phyloP scores from a whole-genome alignment of 2,888 invertebrate species.

The Agrochola litura region DNA sequence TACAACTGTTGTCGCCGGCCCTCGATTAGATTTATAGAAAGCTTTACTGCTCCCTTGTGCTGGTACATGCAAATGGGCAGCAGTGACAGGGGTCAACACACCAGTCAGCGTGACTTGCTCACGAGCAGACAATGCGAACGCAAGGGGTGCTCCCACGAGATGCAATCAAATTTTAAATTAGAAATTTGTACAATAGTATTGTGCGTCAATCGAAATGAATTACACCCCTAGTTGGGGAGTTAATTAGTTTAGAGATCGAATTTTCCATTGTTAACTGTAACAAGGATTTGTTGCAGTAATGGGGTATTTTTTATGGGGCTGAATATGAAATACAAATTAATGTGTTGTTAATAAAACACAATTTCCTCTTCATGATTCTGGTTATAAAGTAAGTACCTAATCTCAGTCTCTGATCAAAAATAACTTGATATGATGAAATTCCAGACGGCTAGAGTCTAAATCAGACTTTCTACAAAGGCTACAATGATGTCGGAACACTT shows the following conservation, averaged over 20 bases:
- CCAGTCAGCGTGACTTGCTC: slow-evolving; percentile 62
- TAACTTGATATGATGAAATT: slow-evolving; percentile 32
- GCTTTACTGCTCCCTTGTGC: slow-evolving; percentile 75
- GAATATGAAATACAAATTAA: slow-evolving; percentile 47
- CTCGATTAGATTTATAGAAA: slow-evolving; percentile 78
- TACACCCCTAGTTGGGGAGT: slow-evolving; percentile 71
- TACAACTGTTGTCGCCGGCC: slow-evolving; percentile 73
- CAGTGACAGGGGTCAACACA: slow-evolving; percentile 68
- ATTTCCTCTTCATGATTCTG: background rate
- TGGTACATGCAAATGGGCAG: slow-evolving; percentile 69
- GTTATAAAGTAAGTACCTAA: background rate
- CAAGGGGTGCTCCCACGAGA: slow-evolving; percentile 61
- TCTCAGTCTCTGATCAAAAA: slow-evolving; percentile 14
- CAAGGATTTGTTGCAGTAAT: slow-evolving; percentile 51
- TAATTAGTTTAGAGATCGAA: slow-evolving; percentile 74
- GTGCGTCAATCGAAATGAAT: slow-evolving; percentile 73
- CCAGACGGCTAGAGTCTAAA: slow-evolving; percentile 12
- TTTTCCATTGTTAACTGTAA: slow-evolving; percentile 63
- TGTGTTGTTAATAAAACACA: slow-evolving; percentile 15
- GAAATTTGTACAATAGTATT: slow-evolving; percentile 75
- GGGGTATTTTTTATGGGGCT: slow-evolving; percentile 31
- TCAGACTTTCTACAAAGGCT: slow-evolving; percentile 37
- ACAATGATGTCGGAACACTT: slow-evolving; percentile 46
- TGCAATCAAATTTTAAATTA: slow-evolving; percentile 81
- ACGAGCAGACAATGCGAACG: slow-evolving; percentile 57